Conservation (phyloP, 2,888 invertebrate species). For the Eristalinus aeneus region DNA sequence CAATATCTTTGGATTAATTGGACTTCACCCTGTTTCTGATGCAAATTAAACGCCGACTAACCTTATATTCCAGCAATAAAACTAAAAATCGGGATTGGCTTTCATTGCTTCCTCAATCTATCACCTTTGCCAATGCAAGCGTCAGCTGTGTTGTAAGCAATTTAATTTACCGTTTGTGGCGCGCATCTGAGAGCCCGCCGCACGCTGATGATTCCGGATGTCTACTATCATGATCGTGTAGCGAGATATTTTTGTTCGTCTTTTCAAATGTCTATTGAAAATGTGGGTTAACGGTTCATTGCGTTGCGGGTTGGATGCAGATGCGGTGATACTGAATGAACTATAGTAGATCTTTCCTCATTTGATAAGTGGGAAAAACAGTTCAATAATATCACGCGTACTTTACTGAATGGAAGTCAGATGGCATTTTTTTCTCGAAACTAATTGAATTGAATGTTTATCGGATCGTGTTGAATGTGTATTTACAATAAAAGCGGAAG, state of each 20-base stretch:
- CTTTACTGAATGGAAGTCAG: neutral
- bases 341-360: neutral
- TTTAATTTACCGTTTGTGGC: neutral
- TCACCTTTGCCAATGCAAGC: neutral
- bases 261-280: conserved; percentile 23
- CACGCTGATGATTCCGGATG: conserved; percentile 20
- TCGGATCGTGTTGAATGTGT: neutral
- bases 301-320: conserved; percentile 7
- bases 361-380: conserved; percentile 19
- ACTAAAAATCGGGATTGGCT: neutral
- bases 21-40: neutral
- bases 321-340: neutral
- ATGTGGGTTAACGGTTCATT: conserved; percentile 30
- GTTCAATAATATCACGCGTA: neutral
- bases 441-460: neutral
- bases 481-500: neutral
- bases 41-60: neutral
- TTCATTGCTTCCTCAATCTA: neutral
- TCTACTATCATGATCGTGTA: conserved; percentile 26
- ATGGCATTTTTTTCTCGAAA: neutral
- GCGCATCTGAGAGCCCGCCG: neutral
- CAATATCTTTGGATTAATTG: neutral
- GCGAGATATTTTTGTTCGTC: conserved; percentile 7
- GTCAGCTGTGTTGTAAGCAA: neutral
- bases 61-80: neutral